These are phyloP conservation scores for Drosophila maculinotata DNA, from an alignment of 2,888 invertebrate genomes.

Conservation along the genomic window DNA sequence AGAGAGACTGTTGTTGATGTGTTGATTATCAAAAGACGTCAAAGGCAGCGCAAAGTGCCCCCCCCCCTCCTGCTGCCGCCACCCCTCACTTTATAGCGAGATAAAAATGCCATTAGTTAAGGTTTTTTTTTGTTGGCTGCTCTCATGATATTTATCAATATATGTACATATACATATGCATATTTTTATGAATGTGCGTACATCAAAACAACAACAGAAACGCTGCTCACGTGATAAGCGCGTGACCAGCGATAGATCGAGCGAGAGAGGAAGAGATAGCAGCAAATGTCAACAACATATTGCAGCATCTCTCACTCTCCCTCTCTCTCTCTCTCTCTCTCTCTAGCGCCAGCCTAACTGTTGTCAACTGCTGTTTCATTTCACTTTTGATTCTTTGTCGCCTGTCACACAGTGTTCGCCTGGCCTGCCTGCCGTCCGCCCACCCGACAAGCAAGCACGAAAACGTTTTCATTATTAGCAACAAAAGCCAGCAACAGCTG, in stretches of 20 bases:
- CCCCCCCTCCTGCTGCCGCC: no score
- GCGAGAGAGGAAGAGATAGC: neutral
- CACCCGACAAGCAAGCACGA: conserved; percentile 27
- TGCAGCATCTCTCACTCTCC: conserved; percentile 2
- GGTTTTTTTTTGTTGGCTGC: conserved; percentile 12
- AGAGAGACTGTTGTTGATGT: conserved; percentile 39
- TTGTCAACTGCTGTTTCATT: conserved; percentile 20
- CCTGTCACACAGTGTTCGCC: conserved; percentile 20
- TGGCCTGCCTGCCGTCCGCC: conserved; percentile 7
- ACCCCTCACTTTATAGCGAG: conserved; percentile 18
- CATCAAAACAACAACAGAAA: conserved; percentile 31
- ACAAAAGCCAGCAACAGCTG: conserved; percentile 54
- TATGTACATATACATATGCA: conserved; percentile 32
- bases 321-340: neutral
- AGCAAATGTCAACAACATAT: conserved; percentile 4
- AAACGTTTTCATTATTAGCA: conserved; percentile 32
- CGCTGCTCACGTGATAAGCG: conserved; percentile 45
- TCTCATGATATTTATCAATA: conserved; percentile 40
- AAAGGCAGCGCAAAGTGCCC: conserved; percentile 39
- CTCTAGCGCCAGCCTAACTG: neutral
- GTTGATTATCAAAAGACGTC: conserved; percentile 65
- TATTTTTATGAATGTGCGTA: conserved; percentile 12
- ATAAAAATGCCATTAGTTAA: conserved; percentile 53
- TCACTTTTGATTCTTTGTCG: conserved; percentile 35
- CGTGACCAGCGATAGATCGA: conserved; percentile 29